Evolutionary conservation across 2,888 invertebrate genomes (phyloP), one percentile per base, ranked within the genome.

Genomic region (Leptinotarsa rubiginosa): DNA sequence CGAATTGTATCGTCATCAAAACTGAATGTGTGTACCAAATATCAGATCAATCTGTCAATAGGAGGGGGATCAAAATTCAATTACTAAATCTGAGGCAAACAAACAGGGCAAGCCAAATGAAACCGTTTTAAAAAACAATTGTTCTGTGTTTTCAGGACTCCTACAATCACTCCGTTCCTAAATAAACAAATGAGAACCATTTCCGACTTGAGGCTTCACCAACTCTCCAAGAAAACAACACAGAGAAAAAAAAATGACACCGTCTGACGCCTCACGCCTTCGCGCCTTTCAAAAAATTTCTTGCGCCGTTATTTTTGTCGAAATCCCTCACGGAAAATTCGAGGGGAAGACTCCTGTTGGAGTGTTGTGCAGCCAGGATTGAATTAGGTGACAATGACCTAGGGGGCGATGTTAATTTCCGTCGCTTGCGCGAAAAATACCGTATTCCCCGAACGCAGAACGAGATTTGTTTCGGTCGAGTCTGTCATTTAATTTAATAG

Each of bases 381-480:
- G 62, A 62, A 62, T 62, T 62, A 62, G 62, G 62, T 62, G 62
- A 62, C 62, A 62, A 62, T 62, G 62, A 62, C 62, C 62, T 62
- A 62, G 62, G 62, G 62, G 62, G 25, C 62, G 62, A 25, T 25
- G 62, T 62, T 62, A 62, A 62, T 62, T 62, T 62, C 62, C 62
- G 62, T 12, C n/a, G 62, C 31, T 25, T 59, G 25, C 62, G 31
- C 62, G 62, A 62, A 62, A 62, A 62, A 62, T 18, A 31, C 62
- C n/a, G 22, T 25, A 31, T 62, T 62, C 62, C 62, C 62, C 5
- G 1, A 31, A 25, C 15, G 62, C 62, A 25, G 10, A 15, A 31
- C 25, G 62, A 62, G 62, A 62, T 62, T 62, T 62, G 62, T 62
- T 62, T 62, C 16, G 31, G 62, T 15, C 1, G 25, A 25, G 62